These are phyloP conservation scores for Orchesella cincta DNA, from an alignment of 1,140 invertebrate genomes.

Conservation along the genomic window DNA sequence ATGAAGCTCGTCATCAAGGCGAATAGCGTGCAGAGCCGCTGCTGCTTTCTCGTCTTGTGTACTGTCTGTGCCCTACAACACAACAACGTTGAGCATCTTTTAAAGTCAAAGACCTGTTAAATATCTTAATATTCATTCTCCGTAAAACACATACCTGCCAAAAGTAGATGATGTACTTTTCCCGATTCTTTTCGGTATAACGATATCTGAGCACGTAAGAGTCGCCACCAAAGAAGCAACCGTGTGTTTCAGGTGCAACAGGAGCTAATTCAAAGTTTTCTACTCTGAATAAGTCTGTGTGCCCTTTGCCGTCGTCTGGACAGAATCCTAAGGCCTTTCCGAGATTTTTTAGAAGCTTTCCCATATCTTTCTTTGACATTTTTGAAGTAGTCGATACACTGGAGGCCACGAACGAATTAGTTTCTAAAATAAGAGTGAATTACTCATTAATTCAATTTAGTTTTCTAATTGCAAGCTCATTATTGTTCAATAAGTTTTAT, in stretches of 20 bases:
- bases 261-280: conserved; percentile 64
- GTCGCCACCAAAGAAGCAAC: conserved; percentile 74
- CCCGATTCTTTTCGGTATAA: conserved; percentile 60
- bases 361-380: conserved; percentile 22
- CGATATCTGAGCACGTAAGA: conserved; percentile 76
- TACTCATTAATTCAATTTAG: not conserved
- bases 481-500: not conserved
- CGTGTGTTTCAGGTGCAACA: conserved; percentile 62
- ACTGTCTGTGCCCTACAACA: conserved; percentile 61
- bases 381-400: conserved; percentile 18
- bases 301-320: conserved; percentile 69
- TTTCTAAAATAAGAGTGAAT: conserved; percentile 19
- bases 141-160: conserved; percentile 65
- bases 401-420: conserved; percentile 33
- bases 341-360: conserved; percentile 47
- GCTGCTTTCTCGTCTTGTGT: conserved; percentile 65
- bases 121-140: no score
- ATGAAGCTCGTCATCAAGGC: conserved; percentile 64
- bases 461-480: not conserved
- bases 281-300: conserved; percentile 60
- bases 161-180: conserved; percentile 68
- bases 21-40: conserved; percentile 66
- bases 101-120: no score
- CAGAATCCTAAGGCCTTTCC: conserved; percentile 64
- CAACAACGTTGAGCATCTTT: no score